Conservation (phyloP, 2,113 vertebrate genomes). For the Australoheros scitulus region DNA sequence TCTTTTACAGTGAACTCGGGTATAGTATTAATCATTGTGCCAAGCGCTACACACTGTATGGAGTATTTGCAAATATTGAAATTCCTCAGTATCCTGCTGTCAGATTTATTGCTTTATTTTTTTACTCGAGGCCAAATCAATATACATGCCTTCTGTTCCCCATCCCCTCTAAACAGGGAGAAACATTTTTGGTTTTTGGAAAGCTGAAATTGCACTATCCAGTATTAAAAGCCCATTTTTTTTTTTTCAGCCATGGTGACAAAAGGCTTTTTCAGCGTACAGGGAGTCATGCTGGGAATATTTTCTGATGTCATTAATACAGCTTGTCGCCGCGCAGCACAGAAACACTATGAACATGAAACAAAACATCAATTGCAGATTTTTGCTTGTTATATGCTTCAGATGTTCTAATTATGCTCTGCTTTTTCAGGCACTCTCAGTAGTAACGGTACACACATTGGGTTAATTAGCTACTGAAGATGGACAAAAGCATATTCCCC, state of each 20-base stretch:
- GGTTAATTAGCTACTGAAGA: conserved; percentile 20
- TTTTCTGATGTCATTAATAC: not conserved
- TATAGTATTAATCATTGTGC: not conserved
- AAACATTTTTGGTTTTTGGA: not conserved
- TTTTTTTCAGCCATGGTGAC: not conserved
- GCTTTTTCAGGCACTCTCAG: not conserved
- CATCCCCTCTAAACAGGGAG: not conserved
- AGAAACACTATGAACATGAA: conserved; percentile 6
- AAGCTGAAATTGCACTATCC: not conserved
- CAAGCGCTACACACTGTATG: not conserved
- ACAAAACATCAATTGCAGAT: conserved; percentile 3
- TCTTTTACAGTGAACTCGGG: not conserved
- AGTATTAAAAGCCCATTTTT: not conserved
- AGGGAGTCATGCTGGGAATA: not conserved
- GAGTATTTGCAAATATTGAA: not conserved
- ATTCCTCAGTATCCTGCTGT: not conserved
- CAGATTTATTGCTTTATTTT: not conserved
- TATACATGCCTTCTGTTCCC: not conserved
- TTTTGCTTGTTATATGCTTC: not conserved
- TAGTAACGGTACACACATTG: not conserved
- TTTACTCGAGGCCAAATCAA: not conserved
- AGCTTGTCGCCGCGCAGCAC: not conserved
- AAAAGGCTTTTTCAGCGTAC: conserved; percentile 2
- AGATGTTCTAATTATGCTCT: conserved; percentile 8
- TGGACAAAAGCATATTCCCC: conserved; percentile 3